These are phyloP conservation scores for Sula dactylatra DNA, from an alignment of 2,113 vertebrate species.

Conservation along the genomic window DNA sequence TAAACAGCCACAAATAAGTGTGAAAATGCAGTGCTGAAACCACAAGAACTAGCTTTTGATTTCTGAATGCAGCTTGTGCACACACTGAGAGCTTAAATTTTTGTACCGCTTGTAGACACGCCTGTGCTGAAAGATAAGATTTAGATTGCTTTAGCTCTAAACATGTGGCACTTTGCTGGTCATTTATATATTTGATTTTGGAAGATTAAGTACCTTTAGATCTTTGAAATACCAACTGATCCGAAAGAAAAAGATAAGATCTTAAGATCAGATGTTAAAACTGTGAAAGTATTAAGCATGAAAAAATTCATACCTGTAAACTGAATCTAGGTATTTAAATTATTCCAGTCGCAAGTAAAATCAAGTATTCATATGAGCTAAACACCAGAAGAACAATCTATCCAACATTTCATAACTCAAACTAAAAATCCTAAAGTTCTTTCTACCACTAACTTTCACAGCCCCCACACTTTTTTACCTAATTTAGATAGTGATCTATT, in stretches of 20 bases:
- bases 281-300: background rate
- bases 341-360: background rate
- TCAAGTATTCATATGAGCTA: background rate
- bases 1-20: background rate
- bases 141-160: background rate
- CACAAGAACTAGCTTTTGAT: background rate
- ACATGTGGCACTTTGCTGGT: background rate
- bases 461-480: accelerated
- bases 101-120: background rate
- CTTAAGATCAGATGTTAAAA: background rate
- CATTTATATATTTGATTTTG: background rate
- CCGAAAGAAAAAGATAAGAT: background rate
- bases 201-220: background rate
- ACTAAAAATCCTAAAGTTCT: background rate
- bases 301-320: background rate
- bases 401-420: background rate
- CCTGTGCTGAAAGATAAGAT: background rate
- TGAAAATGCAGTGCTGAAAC: background rate
- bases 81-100: background rate
- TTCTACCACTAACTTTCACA: background rate
- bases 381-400: background rate
- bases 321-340: background rate
- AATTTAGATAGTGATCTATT: background rate
- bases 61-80: background rate
- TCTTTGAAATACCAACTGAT: background rate